Percentiles rank a stretch among this genome's conserved stretches.
Evolutionary conservation across 2,888 invertebrate species (phyloP).

Genomic region (Melanostoma scalare): DNA sequence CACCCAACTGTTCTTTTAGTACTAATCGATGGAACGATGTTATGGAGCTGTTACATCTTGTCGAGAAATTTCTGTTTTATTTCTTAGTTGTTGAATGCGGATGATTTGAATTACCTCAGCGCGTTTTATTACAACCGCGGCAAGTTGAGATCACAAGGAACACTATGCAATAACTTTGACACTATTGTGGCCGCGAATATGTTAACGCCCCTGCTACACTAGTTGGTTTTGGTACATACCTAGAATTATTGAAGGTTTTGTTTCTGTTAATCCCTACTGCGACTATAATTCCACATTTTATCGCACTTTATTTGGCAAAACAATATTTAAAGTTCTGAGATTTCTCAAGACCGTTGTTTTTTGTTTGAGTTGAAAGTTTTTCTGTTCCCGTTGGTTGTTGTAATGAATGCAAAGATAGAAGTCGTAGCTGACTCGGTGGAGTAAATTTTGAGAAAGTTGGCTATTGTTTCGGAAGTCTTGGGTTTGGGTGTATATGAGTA

Average conservation of each 20-base stretch:
- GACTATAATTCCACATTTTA: constrained; percentile 49
- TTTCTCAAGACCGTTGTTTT: constrained; percentile 38
- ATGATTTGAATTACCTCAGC: background rate
- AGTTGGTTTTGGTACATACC: no score
- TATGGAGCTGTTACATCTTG: constrained; percentile 20
- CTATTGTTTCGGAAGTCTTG: constrained; percentile 42
- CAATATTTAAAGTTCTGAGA: constrained; percentile 57
- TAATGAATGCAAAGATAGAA: constrained; percentile 4
- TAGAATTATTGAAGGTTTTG: constrained; percentile 2
- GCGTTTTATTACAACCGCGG: constrained; percentile 14
- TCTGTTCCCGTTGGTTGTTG: constrained; percentile 1
- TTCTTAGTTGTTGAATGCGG: background rate
- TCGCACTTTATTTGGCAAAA: constrained; percentile 62
- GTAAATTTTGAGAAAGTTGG: constrained; percentile 29
- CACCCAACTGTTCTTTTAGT: background rate
- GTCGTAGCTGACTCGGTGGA: background rate
- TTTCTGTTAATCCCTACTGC: constrained; percentile 1
- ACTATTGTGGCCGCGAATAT: constrained; percentile 32
- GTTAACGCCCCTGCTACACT: constrained; percentile 16
- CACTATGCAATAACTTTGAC: constrained; percentile 40
- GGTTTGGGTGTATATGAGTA: background rate
- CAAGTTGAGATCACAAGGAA: constrained; percentile 14
- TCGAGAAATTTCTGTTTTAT: constrained; percentile 1
- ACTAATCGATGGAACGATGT: constrained; percentile 59
- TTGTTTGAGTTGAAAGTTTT: constrained; percentile 47